These are phyloP conservation scores for Gobiocypris rarus DNA, from an alignment of 2,113 vertebrate genomes.

Conservation along the genomic window DNA sequence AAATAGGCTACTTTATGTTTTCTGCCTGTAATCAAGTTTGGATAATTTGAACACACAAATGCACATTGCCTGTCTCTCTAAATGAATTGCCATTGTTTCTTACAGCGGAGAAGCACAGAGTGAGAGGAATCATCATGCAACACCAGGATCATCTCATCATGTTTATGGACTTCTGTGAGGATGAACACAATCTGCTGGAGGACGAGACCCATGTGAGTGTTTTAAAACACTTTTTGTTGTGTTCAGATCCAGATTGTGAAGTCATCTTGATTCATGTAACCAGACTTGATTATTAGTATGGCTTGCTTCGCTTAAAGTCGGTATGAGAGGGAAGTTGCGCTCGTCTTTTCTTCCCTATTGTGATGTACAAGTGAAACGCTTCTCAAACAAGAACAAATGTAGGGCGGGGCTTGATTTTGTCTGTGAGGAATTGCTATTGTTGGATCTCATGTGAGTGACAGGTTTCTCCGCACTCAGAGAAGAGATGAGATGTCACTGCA, in stretches of 20 bases:
- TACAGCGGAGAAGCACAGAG: not conserved
- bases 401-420: no score
- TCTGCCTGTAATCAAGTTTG: not conserved
- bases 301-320: not conserved
- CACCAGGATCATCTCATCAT: constrained; percentile 12
- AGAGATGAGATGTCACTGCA: no score
- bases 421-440: no score
- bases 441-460: no score
- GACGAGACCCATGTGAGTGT: not conserved
- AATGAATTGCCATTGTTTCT: not conserved
- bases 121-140: constrained; percentile 5
- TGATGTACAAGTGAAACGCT: no score
- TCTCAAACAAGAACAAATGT: no score
- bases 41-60: no score
- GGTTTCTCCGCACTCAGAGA: no score
- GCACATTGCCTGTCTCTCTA: not conserved
- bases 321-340: no score
- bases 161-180: not conserved
- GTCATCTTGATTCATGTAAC: not conserved
- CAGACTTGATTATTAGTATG: not conserved
- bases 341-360: no score
- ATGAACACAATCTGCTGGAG: not conserved
- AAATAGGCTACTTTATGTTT: not conserved
- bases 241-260: not conserved
- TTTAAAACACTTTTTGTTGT: not conserved